Evolutionary conservation across 2,888 invertebrate genomes (phyloP).

Genomic region (Meghimatium bilineatum): DNA sequence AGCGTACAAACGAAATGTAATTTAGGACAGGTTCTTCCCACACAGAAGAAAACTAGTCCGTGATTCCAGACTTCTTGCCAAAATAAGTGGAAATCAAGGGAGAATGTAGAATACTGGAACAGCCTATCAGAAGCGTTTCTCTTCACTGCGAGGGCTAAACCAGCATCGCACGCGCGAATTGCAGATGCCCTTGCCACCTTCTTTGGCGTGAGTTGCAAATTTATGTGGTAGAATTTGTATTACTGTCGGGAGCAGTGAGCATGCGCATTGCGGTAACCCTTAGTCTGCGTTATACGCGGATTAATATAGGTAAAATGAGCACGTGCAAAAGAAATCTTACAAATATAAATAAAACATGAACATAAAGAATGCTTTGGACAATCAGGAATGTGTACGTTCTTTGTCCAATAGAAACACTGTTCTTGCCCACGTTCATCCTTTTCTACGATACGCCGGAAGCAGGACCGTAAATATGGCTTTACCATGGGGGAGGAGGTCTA

Average conservation of each 20-base stretch:
- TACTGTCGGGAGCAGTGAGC: neutral
- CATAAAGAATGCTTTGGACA: no score
- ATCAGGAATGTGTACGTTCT: no score
- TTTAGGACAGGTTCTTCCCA: neutral
- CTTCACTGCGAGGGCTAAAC: slow-evolving; percentile 56
- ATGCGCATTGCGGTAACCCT: neutral
- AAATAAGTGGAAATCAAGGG: slow-evolving; percentile 33
- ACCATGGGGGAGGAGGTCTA: no score
- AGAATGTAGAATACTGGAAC: slow-evolving; percentile 36
- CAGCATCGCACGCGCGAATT: slow-evolving; percentile 52
- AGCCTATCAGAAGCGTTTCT: slow-evolving; percentile 43
- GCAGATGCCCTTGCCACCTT: slow-evolving; percentile 71
- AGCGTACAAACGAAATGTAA: slow-evolving; percentile 34
- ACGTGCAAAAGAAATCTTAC: no score
- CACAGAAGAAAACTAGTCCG: neutral
- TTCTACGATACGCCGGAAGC: no score
- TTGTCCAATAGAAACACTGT: no score
- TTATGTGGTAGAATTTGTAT: slow-evolving; percentile 1
- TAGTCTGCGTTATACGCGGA: neutral
- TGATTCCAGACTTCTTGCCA: slow-evolving; percentile 10
- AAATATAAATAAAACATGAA: no score
- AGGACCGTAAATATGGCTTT: no score
- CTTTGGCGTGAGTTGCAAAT: slow-evolving; percentile 65
- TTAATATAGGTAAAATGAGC: neutral
- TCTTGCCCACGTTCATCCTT: no score